Evolutionary conservation across 92 coral and sea anemone species (phyloP).

Genomic region (Desmophyllum pertusum): DNA sequence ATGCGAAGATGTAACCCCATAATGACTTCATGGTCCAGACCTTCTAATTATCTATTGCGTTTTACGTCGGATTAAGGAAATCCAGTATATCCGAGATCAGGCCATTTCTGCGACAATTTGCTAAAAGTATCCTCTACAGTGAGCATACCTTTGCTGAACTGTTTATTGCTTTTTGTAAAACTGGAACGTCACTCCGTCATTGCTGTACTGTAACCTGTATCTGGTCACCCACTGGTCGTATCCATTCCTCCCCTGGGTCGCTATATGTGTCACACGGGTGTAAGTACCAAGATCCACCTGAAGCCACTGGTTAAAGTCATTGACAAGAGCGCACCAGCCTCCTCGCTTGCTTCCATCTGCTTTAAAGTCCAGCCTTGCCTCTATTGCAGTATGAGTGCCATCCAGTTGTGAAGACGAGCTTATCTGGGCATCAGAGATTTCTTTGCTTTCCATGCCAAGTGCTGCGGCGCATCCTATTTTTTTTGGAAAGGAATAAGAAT

Average conservation of each 20-base stretch:
- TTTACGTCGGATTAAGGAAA: neutral
- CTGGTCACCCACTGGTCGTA: neutral
- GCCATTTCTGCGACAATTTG: neutral
- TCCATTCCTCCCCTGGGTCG: slow-evolving; percentile 7
- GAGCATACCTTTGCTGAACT: neutral
- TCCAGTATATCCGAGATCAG: too few species aligned
- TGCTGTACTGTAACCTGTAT: neutral
- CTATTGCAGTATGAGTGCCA: neutral
- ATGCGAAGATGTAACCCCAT: too few species aligned
- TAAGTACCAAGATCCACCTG: slow-evolving; percentile 5
- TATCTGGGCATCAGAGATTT: neutral
- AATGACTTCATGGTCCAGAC: neutral
- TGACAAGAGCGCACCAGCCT: neutral
- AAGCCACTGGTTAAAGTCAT: slow-evolving; percentile 17
- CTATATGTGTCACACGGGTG: neutral
- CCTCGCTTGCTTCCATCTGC: slow-evolving; percentile 1
- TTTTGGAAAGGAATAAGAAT: neutral
- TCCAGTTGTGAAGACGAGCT: slow-evolving; percentile 4
- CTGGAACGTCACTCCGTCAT: neutral
- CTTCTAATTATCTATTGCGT: neutral
- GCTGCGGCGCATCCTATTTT: neutral
- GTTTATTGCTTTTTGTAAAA: neutral
- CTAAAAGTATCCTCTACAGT: neutral
- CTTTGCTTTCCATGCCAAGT: slow-evolving; percentile 3
- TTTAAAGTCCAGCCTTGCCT: slow-evolving; percentile 1